Conservation (phyloP, 1,140 invertebrate species). For the Carposina sasakii region DNA sequence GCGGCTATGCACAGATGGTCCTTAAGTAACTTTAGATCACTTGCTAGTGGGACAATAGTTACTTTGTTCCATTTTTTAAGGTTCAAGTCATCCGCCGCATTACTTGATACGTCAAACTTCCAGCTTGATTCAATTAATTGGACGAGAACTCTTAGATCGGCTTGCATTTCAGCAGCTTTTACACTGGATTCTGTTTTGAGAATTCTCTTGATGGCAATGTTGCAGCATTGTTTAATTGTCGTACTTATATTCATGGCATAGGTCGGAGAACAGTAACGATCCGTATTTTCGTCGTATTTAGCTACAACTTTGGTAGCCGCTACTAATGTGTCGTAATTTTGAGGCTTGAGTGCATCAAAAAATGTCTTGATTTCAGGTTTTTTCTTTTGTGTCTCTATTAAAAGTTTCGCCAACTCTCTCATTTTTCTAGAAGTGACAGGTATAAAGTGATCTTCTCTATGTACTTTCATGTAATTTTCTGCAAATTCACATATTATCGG, state of each 20-base stretch:
- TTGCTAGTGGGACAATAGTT: slow-evolving; percentile 45
- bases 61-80: slow-evolving; percentile 42
- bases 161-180: slow-evolving; percentile 23
- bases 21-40: slow-evolving; percentile 42
- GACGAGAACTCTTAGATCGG: slow-evolving; percentile 35
- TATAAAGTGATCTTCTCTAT: slow-evolving; percentile 23
- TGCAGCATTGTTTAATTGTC: slow-evolving; percentile 29
- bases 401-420: slow-evolving; percentile 21
- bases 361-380: slow-evolving; percentile 12
- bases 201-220: slow-evolving; percentile 23
- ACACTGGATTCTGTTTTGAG: too few species aligned
- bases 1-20: slow-evolving; percentile 29
- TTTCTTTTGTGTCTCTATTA: slow-evolving; percentile 19
- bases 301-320: slow-evolving; percentile 19
- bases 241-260: slow-evolving; percentile 27
- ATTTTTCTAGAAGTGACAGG: slow-evolving; percentile 11
- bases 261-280: slow-evolving; percentile 20
- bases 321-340: slow-evolving; percentile 22
- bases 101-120: slow-evolving; percentile 40
- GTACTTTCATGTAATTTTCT: slow-evolving; percentile 18
- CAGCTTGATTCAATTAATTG: slow-evolving; percentile 35
- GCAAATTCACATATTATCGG: slow-evolving; percentile 22
- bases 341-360: slow-evolving; percentile 22
- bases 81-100: slow-evolving; percentile 33
- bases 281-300: slow-evolving; percentile 16